Evolutionary conservation across 2,888 invertebrate genomes (phyloP), one percentile per base, ranked within the genome.

Genomic region (Pyrrhosoma nymphula): DNA sequence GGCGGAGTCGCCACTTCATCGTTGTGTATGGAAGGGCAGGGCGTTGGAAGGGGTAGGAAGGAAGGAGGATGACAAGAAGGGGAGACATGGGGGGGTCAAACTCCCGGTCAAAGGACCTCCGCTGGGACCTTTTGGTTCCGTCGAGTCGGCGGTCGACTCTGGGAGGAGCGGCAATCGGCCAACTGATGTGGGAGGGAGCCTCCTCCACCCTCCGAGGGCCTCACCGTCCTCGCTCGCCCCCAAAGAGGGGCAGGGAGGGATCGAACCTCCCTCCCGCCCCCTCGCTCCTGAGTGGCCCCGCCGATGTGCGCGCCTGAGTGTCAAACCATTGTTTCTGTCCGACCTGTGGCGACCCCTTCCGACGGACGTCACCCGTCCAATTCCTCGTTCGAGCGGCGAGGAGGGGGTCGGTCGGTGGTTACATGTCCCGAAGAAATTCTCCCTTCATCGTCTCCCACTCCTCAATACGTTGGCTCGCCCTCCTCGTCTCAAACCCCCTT

Each of bases 11-110:
- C n/a, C n/a, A n/a, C 69, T 69, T 56, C 95, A 8, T 69, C 60
- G 60, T 20, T 60, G 60, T 12, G 60, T 60, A 60, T 60, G 1
- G 60, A 60, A 60, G 60, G 60, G 60, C 47, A 47, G 47, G 47
- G 47, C 47, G 47, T 47, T 95, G 95, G 95, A 95, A 95, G 63
- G 95, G 95, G 95, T 95, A 69, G 95, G 47, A 47, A 47, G 47
- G 47, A 47, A 47, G 47, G 47, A 8, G 47, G 47, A 47, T 4
- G 47, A 8, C 47, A 47, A 47, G 8, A 8, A 47, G 88, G 39
- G 88, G 91, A 23, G 47, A 4, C 47, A 47, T 47, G 90, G 12
- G 23, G 39, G 56, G 90, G 90, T 90, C 55, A 56, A 90, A 56
- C 56, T 90, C 90, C 12, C 90, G 90, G n/a, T 90, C 56, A 60